Conservation (phyloP, 2,113 vertebrate genomes). For the Fulica atra region DNA sequence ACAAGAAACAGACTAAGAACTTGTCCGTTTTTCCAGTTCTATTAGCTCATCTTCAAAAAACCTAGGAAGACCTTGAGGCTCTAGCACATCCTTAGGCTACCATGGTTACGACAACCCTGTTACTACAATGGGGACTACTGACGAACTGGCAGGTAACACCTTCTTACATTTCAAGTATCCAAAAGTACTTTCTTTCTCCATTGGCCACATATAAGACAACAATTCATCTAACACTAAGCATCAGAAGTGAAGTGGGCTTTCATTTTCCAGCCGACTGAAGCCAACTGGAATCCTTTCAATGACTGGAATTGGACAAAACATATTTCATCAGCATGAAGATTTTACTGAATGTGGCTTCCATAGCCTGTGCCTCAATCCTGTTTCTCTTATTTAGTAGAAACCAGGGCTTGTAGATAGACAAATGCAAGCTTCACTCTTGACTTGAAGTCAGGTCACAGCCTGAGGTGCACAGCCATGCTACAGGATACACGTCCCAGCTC, state of each 20-base stretch:
- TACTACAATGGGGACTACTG: not conserved
- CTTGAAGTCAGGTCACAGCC: not conserved
- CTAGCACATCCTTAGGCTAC: not conserved
- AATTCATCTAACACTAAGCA: not conserved
- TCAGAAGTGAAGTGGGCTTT: not conserved
- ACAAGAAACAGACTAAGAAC: not conserved
- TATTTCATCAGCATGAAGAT: not conserved
- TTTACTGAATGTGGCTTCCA: not conserved
- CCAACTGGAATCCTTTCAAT: not conserved
- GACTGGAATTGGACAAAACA: not conserved
- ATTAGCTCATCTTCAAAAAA: not conserved
- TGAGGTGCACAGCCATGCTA: not conserved
- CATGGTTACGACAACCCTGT: not conserved
- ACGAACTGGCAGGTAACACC: not conserved
- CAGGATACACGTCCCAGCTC: not conserved
- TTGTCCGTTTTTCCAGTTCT: not conserved
- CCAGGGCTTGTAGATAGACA: not conserved
- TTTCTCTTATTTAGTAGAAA: not conserved
- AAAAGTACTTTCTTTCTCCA: not conserved
- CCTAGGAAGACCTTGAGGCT: not conserved
- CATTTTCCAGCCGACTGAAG: not conserved
- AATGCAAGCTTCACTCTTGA: not conserved
- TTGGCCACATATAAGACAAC: not conserved
- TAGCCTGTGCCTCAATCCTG: not conserved
- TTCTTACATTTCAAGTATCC: not conserved